Percentiles rank a stretch among this genome's conserved stretches.
phyloP scores from a whole-genome alignment of 2,113 vertebrate genomes.

The Dasyurus viverrinus region DNA sequence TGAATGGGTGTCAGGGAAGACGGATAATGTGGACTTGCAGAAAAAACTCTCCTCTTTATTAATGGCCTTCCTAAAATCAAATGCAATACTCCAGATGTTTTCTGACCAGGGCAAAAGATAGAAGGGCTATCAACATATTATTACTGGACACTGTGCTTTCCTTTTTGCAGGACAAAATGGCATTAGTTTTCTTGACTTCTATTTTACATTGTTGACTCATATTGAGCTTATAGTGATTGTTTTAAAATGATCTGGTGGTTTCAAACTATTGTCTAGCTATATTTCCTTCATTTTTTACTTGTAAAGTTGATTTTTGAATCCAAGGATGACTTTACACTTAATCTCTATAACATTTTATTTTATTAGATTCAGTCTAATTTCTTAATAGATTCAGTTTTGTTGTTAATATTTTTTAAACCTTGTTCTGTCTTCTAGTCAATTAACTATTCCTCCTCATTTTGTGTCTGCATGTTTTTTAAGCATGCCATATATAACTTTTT shows the following conservation, averaged over 20 bases:
- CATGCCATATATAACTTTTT: not conserved
- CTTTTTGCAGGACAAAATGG: not conserved
- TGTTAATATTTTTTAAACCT: not conserved
- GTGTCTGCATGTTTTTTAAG: not conserved
- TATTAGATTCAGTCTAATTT: not conserved
- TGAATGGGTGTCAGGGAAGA: not conserved
- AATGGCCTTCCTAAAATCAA: not conserved
- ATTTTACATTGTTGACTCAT: not conserved
- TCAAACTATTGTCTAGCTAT: not conserved
- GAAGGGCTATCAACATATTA: not conserved
- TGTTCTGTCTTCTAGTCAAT: not conserved
- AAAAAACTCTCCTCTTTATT: not conserved
- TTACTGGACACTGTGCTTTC: not conserved
- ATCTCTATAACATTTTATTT: not conserved
- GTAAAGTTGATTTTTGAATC: not conserved
- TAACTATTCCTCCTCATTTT: not conserved
- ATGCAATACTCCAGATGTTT: not conserved
- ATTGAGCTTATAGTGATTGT: not conserved
- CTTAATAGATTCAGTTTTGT: not conserved
- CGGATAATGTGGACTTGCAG: not conserved
- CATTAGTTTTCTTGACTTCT: not conserved
- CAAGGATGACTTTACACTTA: not conserved
- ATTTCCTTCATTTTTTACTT: not conserved
- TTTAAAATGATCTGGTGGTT: no score
- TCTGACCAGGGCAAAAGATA: not conserved